These are phyloP conservation scores for Crenuchus spilurus DNA, from an alignment of 2,797 vertebrate genomes.

Conservation along the genomic window DNA sequence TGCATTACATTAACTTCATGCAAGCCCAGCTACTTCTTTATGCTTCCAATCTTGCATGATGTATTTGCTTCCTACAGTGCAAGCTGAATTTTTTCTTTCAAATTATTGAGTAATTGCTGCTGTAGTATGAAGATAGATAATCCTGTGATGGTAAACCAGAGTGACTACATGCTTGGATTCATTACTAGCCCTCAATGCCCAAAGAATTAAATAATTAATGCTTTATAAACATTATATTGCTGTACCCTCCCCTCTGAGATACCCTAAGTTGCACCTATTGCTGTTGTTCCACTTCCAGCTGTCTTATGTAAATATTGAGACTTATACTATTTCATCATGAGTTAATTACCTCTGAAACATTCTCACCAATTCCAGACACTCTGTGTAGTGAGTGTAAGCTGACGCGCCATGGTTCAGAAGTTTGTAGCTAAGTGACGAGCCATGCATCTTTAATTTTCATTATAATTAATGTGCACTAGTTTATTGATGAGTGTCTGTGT, in stretches of 20 bases:
- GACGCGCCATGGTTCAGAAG: not conserved
- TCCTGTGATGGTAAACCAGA: not conserved
- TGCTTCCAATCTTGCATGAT: conserved; percentile 47
- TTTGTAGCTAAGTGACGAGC: conserved; percentile 14
- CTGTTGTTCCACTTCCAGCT: not conserved
- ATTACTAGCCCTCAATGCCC: not conserved
- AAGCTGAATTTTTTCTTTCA: conserved; percentile 31
- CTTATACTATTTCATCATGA: too few species aligned
- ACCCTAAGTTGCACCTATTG: not conserved
- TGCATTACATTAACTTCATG: conserved; percentile 19
- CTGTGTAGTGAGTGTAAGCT: not conserved
- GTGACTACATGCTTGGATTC: not conserved
- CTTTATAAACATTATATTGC: not conserved
- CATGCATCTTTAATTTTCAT: conserved; percentile 30
- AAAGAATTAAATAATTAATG: not conserved
- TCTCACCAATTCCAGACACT: not conserved
- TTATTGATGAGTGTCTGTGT: conserved; percentile 10
- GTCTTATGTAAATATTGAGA: not conserved
- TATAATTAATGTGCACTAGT: conserved; percentile 25
- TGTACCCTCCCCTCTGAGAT: not conserved
- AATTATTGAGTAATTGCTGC: conserved; percentile 19
- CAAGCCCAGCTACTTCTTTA: conserved; percentile 26
- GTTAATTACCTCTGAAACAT: conserved; percentile 1
- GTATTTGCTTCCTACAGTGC: conserved; percentile 28
- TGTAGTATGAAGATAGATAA: not conserved